Evolutionary conservation across 2,888 invertebrate species (phyloP).

Genomic region (Cephonodes hylas): DNA sequence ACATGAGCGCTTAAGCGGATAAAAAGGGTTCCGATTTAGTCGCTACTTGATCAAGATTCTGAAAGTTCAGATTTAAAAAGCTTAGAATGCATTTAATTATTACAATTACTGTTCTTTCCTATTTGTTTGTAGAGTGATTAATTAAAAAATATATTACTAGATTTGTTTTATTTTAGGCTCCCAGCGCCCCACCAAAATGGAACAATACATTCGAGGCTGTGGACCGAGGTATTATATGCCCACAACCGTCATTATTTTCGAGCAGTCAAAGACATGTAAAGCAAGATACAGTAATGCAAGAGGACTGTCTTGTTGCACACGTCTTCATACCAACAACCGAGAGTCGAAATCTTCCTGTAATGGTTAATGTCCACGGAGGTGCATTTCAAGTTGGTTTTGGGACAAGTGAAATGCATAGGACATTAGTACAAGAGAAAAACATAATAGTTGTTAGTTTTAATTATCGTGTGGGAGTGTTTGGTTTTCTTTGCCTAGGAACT

Average conservation of each 20-base stretch:
- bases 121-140: too few species aligned
- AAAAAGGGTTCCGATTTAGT: too few species aligned
- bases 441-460: constrained; percentile 32
- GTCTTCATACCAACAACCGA: constrained; percentile 36
- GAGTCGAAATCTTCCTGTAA: constrained; percentile 35
- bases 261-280: too few species aligned
- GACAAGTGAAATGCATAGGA: constrained; percentile 13
- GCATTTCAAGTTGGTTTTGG: constrained; percentile 29
- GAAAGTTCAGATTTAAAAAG: too few species aligned
- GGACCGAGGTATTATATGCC: constrained; percentile 22
- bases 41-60: too few species aligned
- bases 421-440: constrained; percentile 21
- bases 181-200: constrained; percentile 30
- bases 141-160: too few species aligned
- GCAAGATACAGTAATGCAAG: constrained; percentile 13
- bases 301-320: constrained; percentile 36
- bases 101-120: too few species aligned
- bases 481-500: constrained; percentile 46
- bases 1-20: too few species aligned
- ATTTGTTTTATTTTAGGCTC: too few species aligned
- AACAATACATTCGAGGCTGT: constrained; percentile 27
- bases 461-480: constrained; percentile 35
- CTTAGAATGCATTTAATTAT: too few species aligned
- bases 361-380: constrained; percentile 42
- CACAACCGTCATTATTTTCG: background rate